Conservation (phyloP, 2,113 vertebrate genomes). For the Burhinus bistriatus region DNA sequence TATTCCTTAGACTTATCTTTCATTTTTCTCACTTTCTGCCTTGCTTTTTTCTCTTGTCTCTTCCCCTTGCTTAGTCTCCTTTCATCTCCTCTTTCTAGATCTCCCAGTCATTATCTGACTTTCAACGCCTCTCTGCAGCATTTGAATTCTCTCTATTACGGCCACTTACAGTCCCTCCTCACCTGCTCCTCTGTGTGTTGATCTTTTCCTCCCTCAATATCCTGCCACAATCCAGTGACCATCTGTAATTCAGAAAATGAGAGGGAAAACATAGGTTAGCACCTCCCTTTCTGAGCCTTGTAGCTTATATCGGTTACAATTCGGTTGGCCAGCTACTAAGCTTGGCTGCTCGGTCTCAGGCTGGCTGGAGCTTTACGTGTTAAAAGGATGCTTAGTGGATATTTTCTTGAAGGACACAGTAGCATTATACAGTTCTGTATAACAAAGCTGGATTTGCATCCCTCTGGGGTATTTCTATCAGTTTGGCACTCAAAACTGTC, state of each 20-base stretch:
- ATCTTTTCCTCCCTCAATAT: neutral
- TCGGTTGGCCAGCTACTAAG: neutral
- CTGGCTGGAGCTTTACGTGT: neutral
- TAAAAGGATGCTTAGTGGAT: neutral
- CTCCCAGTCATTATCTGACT: neutral
- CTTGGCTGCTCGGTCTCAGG: neutral
- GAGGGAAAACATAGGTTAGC: neutral
- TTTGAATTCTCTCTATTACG: neutral
- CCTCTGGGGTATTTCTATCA: neutral
- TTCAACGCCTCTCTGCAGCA: neutral
- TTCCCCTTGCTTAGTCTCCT: neutral
- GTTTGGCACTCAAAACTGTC: neutral
- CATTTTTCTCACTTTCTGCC: neutral
- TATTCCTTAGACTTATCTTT: neutral
- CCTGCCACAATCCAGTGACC: neutral
- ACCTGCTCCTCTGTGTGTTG: neutral
- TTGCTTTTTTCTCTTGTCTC: neutral
- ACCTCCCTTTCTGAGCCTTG: neutral
- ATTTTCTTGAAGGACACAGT: neutral
- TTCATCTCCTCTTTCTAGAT: neutral
- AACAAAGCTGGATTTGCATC: neutral
- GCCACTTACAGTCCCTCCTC: neutral
- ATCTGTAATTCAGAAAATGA: slow-evolving; percentile 22
- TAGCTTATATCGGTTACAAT: neutral
- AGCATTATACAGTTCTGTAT: neutral